phyloP scores from a whole-genome alignment of 2,113 vertebrate species.

The Podarcis cretensis region DNA sequence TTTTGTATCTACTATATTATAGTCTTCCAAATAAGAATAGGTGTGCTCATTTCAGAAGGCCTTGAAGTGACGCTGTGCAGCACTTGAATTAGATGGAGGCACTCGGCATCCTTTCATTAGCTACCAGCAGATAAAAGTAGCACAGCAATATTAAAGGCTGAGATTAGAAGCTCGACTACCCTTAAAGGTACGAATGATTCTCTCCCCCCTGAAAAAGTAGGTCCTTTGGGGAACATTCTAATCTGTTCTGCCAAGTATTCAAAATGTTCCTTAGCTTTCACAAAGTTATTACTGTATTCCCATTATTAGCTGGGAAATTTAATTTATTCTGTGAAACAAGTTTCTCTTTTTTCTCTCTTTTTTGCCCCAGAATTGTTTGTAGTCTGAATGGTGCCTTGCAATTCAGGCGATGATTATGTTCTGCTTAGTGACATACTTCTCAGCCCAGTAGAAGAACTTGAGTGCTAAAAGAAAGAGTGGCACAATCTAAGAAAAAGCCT shows the following conservation, averaged over 20 bases:
- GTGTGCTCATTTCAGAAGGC: not conserved
- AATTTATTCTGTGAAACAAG: constrained; percentile 69
- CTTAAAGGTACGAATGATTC: constrained; percentile 73
- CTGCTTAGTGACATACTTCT: constrained; percentile 59
- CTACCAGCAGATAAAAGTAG: not conserved
- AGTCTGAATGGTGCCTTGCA: constrained; percentile 34
- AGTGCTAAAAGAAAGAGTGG: constrained; percentile 41
- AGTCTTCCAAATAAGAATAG: not conserved
- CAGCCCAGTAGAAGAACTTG: constrained; percentile 47
- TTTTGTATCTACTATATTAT: not conserved
- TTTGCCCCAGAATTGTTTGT: constrained; percentile 57
- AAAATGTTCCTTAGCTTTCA: constrained; percentile 51
- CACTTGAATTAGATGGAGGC: constrained; percentile 5
- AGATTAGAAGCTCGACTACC: constrained; percentile 39
- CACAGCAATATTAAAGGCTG: constrained; percentile 25
- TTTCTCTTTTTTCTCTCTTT: constrained; percentile 29
- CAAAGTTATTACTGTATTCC: constrained; percentile 58
- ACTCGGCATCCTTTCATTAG: constrained; percentile 10
- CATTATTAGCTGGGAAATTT: constrained; percentile 67
- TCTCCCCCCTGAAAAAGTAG: constrained; percentile 26
- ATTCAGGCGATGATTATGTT: constrained; percentile 57
- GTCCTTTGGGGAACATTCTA: constrained; percentile 58
- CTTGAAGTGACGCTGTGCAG: constrained; percentile 15
- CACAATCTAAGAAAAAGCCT: constrained; percentile 54
- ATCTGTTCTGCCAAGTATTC: constrained; percentile 22